Evolutionary conservation across 2,113 vertebrate species (phyloP), one percentile per base, ranked within the genome.

Genomic region (Gorsachius goisagi): DNA sequence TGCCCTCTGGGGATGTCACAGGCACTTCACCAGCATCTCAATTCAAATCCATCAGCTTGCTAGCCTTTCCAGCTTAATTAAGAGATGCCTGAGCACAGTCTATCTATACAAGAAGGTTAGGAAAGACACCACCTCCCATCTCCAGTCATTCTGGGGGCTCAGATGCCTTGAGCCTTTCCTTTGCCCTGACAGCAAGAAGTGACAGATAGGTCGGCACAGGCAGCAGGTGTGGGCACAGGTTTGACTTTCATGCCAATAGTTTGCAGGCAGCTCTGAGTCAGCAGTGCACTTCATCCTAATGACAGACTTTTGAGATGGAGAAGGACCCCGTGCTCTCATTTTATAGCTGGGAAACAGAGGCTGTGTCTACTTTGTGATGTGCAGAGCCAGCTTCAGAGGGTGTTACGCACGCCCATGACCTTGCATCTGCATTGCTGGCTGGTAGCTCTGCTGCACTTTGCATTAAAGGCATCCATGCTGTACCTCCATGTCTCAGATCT

Each of bases 51-150:
- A 93, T 97, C 87, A 78, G 67, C 79, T 96, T 95, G 82, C 91
- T 97, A 96, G 94, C 50, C 81, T 60, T 96, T 95, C 94, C 20
- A n/a, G 85, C 85, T 97, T 98, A 96, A 98, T 98, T 98, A 97
- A 93, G 91, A 94, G 81, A 58, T 64, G 59, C 60, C 82, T 89
- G 88, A 73, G 85, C 53, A 69, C 27, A 75, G 74, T 52, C 93
- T 80, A 2, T 56, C 63, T 81, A 15, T 79, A 80, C 13, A 82
- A 41, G 73, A 89, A 79, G 72, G 49, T 33, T 78, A 58, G 63
- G 62, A 89, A 93, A 96, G 68, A 21, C 44, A 86, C 67, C 37
- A 74, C 47, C 60, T 86, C 39, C 44, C 32, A 24, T 75, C 64
- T 86, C 16, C n/a, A 69, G 58, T 89, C 45, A 27, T 66, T 68